Conservation (phyloP, 2,888 invertebrate genomes). For the Acrobasis consociella region DNA sequence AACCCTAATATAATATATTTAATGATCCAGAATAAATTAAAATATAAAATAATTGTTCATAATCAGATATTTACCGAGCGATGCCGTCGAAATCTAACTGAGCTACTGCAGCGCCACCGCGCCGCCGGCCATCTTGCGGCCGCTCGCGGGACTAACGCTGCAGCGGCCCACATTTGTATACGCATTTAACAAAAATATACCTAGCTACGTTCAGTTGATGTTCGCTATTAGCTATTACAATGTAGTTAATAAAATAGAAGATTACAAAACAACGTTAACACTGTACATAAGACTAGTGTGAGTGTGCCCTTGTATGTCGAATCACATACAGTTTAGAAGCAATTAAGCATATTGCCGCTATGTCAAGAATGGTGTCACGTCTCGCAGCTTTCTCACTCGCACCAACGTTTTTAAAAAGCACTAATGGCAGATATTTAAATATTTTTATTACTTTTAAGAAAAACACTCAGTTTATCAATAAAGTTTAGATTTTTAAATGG, state of each 20-base stretch:
- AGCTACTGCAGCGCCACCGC: conserved; percentile 12
- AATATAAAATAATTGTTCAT: conserved; percentile 10
- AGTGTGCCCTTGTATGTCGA: conserved; percentile 40
- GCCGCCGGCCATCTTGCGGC: conserved; percentile 8
- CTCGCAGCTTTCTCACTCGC: background rate
- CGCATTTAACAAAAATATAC: conserved; percentile 73
- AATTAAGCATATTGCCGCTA: conserved; percentile 34
- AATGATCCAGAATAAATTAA: background rate
- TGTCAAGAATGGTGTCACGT: background rate
- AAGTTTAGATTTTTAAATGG: no score
- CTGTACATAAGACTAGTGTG: conserved; percentile 68
- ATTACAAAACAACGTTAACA: conserved; percentile 72
- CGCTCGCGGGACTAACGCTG: conserved; percentile 17
- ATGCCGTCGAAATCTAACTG: conserved; percentile 6
- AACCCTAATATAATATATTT: background rate
- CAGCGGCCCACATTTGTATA: conserved; percentile 39
- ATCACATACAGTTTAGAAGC: conserved; percentile 27
- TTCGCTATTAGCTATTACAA: conserved; percentile 42
- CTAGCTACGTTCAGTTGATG: conserved; percentile 60
- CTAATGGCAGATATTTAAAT: background rate
- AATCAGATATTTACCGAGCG: conserved; percentile 1
- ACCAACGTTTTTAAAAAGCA: background rate
- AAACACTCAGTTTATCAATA: no score
- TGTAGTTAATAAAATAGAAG: conserved; percentile 63
- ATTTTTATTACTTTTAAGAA: no score